Conservation (phyloP, 2,113 vertebrate genomes). For the Spheniscus mendiculus region DNA sequence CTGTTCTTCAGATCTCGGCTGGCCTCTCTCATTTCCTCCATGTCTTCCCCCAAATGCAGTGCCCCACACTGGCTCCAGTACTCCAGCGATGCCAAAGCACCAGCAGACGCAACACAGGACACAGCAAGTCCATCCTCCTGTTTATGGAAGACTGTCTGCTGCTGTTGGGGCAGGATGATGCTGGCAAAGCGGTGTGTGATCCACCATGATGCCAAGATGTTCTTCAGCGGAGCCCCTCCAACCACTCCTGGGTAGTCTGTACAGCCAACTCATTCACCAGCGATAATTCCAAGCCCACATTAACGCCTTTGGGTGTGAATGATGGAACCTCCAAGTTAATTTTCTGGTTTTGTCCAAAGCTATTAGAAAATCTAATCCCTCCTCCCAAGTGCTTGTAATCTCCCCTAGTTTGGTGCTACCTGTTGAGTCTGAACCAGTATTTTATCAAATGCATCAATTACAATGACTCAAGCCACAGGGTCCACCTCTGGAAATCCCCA, state of each 20-base stretch:
- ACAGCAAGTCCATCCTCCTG: background rate
- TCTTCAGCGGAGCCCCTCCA: background rate
- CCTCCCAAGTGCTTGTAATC: background rate
- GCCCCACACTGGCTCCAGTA: background rate
- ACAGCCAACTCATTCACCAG: background rate
- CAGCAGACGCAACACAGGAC: background rate
- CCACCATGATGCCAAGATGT: fast-evolving
- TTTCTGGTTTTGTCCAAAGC: background rate
- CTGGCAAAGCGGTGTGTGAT: background rate
- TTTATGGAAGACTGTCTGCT: background rate
- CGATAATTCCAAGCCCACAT: background rate
- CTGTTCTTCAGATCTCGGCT: background rate
- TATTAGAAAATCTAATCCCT: background rate
- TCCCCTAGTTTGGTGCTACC: background rate
- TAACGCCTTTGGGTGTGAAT: background rate
- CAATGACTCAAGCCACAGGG: background rate
- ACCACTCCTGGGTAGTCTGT: background rate
- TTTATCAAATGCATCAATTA: background rate
- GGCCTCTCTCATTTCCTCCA: background rate
- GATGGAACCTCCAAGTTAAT: background rate
- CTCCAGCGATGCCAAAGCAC: background rate
- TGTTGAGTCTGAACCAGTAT: background rate
- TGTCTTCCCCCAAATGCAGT: background rate
- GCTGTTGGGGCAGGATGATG: background rate
- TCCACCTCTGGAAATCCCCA: background rate